phyloP scores from a whole-genome alignment of 64 coral and sea anemone species.

The Stylophora pistillata region DNA sequence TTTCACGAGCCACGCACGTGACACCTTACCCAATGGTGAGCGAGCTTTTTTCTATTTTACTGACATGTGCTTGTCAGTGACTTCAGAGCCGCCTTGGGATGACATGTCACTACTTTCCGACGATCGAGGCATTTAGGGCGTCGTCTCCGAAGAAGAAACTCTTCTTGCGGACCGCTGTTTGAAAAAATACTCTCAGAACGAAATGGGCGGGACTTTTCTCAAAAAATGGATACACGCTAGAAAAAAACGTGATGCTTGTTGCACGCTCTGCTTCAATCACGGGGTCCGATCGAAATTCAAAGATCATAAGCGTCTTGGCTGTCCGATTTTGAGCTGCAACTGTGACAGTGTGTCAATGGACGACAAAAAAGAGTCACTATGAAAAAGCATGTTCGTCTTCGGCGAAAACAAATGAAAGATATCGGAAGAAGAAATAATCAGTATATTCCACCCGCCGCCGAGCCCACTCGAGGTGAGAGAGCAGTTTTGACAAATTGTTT shows the following conservation, averaged over 20 bases:
- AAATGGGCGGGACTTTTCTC: slow-evolving; percentile 2
- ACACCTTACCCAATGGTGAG: background rate
- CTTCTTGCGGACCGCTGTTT: too few relatives aligned
- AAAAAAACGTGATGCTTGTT: slow-evolving; percentile 62
- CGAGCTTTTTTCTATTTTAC: background rate
- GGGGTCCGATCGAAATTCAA: slow-evolving; percentile 52
- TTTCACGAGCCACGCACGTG: background rate
- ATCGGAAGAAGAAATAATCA: slow-evolving; percentile 7
- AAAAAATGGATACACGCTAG: background rate
- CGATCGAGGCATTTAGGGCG: background rate
- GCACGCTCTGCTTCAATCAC: slow-evolving; percentile 80
- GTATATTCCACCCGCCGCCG: background rate
- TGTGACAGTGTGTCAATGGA: slow-evolving; percentile 59
- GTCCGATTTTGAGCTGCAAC: slow-evolving; percentile 55
- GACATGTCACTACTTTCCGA: background rate
- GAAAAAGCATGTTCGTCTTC: slow-evolving; percentile 76
- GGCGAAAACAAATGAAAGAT: slow-evolving; percentile 84
- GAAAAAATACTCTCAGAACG: background rate
- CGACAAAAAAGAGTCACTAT: slow-evolving; percentile 64
- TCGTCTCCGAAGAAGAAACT: background rate
- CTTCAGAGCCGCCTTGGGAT: background rate
- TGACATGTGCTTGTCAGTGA: background rate
- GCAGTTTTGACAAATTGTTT: background rate
- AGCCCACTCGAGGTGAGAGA: slow-evolving; percentile 3
- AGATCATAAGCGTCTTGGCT: slow-evolving; percentile 56